Evolutionary conservation across 2,888 invertebrate genomes (phyloP), one percentile per base, ranked within the genome.

Genomic region (Melinopterus prodromus): DNA sequence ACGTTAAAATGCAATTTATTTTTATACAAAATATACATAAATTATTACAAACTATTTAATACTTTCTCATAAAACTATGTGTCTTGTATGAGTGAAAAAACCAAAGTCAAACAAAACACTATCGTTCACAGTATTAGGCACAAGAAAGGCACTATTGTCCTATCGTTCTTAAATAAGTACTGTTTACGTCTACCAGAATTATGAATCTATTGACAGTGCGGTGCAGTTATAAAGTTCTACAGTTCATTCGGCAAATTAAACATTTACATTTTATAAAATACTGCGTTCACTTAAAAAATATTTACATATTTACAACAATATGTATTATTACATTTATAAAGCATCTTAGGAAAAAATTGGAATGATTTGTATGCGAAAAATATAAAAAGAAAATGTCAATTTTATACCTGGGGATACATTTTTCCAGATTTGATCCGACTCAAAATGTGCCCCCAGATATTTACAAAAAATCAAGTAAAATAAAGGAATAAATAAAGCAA

Each of bases 21-120:
- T 87, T 87, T 88, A 86, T 88, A 88, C 88, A 88, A 88, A 88
- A 87, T 88, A 87, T 88, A 88, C 85, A 84, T 83, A 86, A 83
- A 83, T 84, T 84, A 84, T 82, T 83, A 84, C 82, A 83, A 84
- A 82, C 82, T 84, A 83, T 83, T 79, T 83, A 84, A 84, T 83
- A 84, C 83, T 84, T 83, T 79, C 80, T 82, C 80, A 81, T 79
- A 81, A 83, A 80, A 78, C 80, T 77, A 78, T 71, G 77, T 76
- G 77, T 79, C 76, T 79, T 74, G 74, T 74, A 74, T 36, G 37
- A 36, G 37, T 36, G 74, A 74, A 36, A 71, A 16, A 74, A 74
- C 35, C 35, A 71, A 71, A 71, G 26, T 16, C 15, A 71, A 71
- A 71, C 15, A 71, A 71, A 74, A 74, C 35, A 74, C 35, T 74